Conservation (phyloP, 2,888 invertebrate species). For the Catocala sponsa region DNA sequence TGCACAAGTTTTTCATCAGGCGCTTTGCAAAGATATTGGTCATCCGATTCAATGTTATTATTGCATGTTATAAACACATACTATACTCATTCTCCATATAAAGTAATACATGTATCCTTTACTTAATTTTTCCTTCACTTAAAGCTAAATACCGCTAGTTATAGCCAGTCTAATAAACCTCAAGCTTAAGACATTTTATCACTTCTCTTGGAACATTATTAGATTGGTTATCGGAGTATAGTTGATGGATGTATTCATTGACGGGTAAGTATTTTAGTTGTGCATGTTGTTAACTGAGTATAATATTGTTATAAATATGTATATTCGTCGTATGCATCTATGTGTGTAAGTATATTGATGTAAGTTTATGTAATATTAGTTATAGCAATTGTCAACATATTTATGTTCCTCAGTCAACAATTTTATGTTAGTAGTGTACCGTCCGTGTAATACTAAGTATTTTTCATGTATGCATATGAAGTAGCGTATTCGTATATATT, state of each 20-base stretch:
- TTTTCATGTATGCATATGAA: too few relatives aligned
- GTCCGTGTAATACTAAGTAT: too few relatives aligned
- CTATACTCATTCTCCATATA: constrained; percentile 33
- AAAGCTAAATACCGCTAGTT: constrained; percentile 17
- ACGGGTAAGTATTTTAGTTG: constrained; percentile 30
- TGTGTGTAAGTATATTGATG: neutral
- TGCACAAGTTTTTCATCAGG: constrained; percentile 42
- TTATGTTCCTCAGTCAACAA: too few relatives aligned
- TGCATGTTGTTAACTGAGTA: constrained; percentile 23
- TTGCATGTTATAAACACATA: constrained; percentile 58
- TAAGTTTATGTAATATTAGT: too few relatives aligned
- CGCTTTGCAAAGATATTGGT: constrained; percentile 54
- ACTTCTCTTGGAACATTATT: constrained; percentile 4
- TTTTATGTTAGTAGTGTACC: too few relatives aligned
- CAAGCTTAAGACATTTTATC: constrained; percentile 1
- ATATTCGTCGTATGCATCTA: neutral
- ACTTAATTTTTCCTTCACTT: constrained; percentile 24
- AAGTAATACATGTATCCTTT: constrained; percentile 14
- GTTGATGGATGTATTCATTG: constrained; percentile 17
- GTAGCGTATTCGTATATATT: neutral
- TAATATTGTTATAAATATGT: neutral
- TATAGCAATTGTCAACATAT: too few relatives aligned
- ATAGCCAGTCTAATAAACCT: constrained; percentile 21
- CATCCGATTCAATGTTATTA: constrained; percentile 51
- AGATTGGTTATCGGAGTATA: constrained; percentile 26